Conservation (phyloP, 23 tunicate genomes). For the Diplosoma virens region DNA sequence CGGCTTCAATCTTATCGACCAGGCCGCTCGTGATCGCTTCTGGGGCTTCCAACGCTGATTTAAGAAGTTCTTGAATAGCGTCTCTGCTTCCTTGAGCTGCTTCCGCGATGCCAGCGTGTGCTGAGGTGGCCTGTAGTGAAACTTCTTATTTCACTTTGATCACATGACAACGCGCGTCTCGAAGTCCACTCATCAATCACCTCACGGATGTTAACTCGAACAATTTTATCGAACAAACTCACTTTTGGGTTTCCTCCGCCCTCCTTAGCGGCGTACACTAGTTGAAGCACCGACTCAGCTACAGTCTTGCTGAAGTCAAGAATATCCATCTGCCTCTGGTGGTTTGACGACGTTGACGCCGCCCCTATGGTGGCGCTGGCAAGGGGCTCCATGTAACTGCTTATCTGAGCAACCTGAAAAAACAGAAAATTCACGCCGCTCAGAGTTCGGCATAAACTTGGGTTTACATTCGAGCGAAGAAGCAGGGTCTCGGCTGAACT, state of each 20-base stretch:
- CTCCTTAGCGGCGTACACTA: conserved; percentile 93
- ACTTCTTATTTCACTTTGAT: neutral
- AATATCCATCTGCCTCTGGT: conserved; percentile 93
- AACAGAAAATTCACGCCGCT: too few relatives aligned
- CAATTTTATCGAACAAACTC: neutral
- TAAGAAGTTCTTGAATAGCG: conserved; percentile 79
- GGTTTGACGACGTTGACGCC: conserved; percentile 61
- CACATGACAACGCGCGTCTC: neutral
- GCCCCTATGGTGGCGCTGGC: conserved; percentile 88
- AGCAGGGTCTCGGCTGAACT: too few relatives aligned
- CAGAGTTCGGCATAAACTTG: too few relatives aligned
- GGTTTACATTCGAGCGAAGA: too few relatives aligned
- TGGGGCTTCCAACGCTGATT: conserved; percentile 93
- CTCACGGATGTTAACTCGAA: neutral
- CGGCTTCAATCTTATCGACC: conserved; percentile 46
- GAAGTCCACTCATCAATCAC: too few relatives aligned
- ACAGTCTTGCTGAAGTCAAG: conserved; percentile 89
- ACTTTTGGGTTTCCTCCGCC: conserved; percentile 99
- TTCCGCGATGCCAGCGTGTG: conserved; percentile 75
- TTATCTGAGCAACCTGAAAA: conserved; percentile 85
- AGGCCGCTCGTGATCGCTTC: conserved; percentile 86
- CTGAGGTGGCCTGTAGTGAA: conserved; percentile 79
- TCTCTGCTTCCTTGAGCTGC: conserved; percentile 66
- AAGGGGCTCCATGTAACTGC: conserved; percentile 79
- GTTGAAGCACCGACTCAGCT: conserved; percentile 86